Base-by-base conservation (phyloP, 2,113 vertebrate genomes). In the Polyodon spathula region DNA sequence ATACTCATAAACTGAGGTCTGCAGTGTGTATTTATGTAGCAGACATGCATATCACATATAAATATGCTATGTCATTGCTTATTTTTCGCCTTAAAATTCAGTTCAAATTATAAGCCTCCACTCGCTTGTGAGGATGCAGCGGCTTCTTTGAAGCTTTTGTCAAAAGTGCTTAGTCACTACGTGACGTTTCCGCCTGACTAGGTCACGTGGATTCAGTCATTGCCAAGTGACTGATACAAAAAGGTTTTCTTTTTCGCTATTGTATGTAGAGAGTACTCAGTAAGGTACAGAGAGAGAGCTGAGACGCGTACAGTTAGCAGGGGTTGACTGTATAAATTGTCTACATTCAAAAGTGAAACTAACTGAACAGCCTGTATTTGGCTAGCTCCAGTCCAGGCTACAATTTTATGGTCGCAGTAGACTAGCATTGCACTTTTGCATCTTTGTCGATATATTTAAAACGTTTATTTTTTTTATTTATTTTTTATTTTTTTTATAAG, bases 111-210 rank as follows among this genome's bases (percentile, higher is more conserved):
- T n/a, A n/a, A n/a, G 15, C 11, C 40, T 37, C 41, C 66, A 64
- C 50, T n/a, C n/a, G n/a, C n/a, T n/a, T n/a, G n/a, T n/a, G n/a
- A 44, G 62, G 0, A 43, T 61, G 27, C 14, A 4, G 12, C 7
- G 51, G 16, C 51, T 56, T 53, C 53, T 50, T 66, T 71, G 74
- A 46, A 15, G 57, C 37, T 6, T 8, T 14, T 2, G 37, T 5
- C 6, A 65, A 72, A 71, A 81, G 41, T 80, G 90, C 89, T 84
- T 86, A 91, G 87, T 92, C 89, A 92, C 75, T 62, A 67, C 42
- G 56, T 78, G 75, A 76, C 65, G 71, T 9, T 51, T 57, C 58
- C 60, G 55, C 73, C 71, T 61, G 63, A 51, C 56, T 10, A 1
- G 9, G 63, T 83, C 76, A 83, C 76, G 70, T 83, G 78, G 37